Evolutionary conservation across 2,888 invertebrate genomes (phyloP), one percentile per base, ranked within the genome.

Genomic region (Metopia argyrocephala): DNA sequence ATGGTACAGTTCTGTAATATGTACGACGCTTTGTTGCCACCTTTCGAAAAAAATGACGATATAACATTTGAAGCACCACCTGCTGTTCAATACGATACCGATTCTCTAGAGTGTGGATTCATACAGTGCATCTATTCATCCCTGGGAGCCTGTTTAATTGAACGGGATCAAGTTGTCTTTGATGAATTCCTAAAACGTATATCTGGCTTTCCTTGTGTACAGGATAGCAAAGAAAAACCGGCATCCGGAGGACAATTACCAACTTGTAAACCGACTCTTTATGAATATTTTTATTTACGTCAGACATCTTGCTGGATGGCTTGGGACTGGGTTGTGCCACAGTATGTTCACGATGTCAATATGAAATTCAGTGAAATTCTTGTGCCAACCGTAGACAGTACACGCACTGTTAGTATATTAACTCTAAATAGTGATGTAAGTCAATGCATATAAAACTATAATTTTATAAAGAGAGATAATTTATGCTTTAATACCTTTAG

Each of bases 371-470:
- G 94, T 3, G 94, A 97, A 84, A 97, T 97, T 83, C 91, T 98
- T 20, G 97, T 98, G 5, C 97, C 97, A 0, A 98, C 97, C 0
- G 93, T 96, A 2, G 97, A 98, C 87, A 97, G 97, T 0, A 92
- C 96, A 7, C 92, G 95, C 57, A 93, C 95, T 0, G 95, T 94
- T 0, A 96, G 96, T 93, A 92, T 96, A 18, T 92, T 98, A 61
- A 91, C 93, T 79, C 91, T 95, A 21, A 95, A 96, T 95, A 95
- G 94, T 86, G 92, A 93, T 86, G 94, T 96, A 85, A 78, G 87
- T 71, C 28, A 6, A 31, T 48, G 5, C n/a, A 31, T 48, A 21
- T 48, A 18, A n/a, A 6, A 15, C 20, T 38, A 2, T 12, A 1
- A 12, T 38, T 15, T 12, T 15, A 38, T 38, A n/a, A n/a, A n/a